phyloP scores from a whole-genome alignment of 2,797 vertebrate species.

The Pampus argenteus region DNA sequence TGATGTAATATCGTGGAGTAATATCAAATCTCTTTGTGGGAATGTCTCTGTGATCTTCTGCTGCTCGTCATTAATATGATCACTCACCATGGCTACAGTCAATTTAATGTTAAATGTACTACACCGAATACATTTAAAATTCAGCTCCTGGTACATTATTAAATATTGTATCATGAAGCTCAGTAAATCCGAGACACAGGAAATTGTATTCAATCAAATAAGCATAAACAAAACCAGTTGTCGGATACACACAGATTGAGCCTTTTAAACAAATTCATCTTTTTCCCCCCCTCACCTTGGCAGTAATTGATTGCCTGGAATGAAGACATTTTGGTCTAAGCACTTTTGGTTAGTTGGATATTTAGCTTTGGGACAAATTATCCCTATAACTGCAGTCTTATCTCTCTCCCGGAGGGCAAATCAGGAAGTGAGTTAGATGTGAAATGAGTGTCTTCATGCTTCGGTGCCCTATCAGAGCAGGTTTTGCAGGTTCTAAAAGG shows the following conservation, averaged over 20 bases:
- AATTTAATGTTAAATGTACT: conserved; percentile 55
- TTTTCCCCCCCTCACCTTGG: conserved; percentile 72
- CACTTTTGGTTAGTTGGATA: conserved; percentile 73
- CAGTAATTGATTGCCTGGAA: conserved; percentile 77
- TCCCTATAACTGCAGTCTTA: conserved; percentile 64
- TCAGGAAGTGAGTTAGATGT: conserved; percentile 83
- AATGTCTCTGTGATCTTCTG: neutral
- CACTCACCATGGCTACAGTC: conserved; percentile 34
- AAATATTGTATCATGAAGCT: conserved; percentile 62
- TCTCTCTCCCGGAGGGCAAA: conserved; percentile 77
- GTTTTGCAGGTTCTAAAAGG: conserved; percentile 78
- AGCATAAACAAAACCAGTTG: conserved; percentile 66
- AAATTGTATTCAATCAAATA: conserved; percentile 63
- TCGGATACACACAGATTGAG: conserved; percentile 47
- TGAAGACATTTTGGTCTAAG: conserved; percentile 78
- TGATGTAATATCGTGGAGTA: neutral
- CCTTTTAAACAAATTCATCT: conserved; percentile 76
- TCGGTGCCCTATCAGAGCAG: conserved; percentile 75
- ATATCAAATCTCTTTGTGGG: conserved; percentile 19
- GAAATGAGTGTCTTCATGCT: conserved; percentile 83
- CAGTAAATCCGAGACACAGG: conserved; percentile 58
- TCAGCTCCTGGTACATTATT: conserved; percentile 47
- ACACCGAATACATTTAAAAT: conserved; percentile 39
- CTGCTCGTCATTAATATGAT: conserved; percentile 22
- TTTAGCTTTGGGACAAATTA: conserved; percentile 81